Conservation (phyloP, 2,888 invertebrate genomes). For the Rhabditophanes sp. region DNA sequence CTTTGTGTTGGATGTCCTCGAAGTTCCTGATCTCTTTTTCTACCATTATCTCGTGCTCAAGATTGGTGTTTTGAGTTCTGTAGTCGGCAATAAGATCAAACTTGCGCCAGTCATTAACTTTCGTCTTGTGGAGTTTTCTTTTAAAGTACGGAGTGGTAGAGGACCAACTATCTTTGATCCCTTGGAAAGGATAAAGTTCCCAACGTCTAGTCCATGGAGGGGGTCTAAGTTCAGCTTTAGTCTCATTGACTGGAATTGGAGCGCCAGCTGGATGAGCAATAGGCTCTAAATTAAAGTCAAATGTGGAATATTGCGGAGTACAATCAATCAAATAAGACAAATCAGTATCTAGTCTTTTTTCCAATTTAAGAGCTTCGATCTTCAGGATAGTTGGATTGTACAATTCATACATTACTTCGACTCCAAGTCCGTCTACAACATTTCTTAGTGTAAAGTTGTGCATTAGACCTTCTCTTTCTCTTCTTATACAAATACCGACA, state of each 20-base stretch:
- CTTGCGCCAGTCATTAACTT: conserved; percentile 29
- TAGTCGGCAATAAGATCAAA: conserved; percentile 35
- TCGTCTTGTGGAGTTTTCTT: conserved; percentile 29
- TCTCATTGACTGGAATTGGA: conserved; percentile 60
- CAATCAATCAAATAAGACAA: conserved; percentile 67
- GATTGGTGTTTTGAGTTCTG: conserved; percentile 19
- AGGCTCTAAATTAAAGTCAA: conserved; percentile 75
- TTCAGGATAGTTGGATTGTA: conserved; percentile 80
- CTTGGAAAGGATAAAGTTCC: conserved; percentile 45
- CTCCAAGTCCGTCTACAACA: conserved; percentile 70
- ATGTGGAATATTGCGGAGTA: conserved; percentile 72
- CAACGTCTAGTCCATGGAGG: conserved; percentile 80
- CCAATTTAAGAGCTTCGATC: conserved; percentile 74
- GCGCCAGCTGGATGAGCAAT: conserved; percentile 61
- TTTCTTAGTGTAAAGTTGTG: conserved; percentile 76
- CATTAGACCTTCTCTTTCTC: conserved; percentile 64
- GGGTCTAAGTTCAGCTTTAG: conserved; percentile 49
- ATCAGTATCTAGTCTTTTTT: conserved; percentile 76
- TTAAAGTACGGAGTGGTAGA: conserved; percentile 33
- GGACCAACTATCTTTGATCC: conserved; percentile 37
- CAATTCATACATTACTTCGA: conserved; percentile 64
- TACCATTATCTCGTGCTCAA: conserved; percentile 26
- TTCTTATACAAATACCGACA: conserved; percentile 81
- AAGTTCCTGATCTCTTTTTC: conserved; percentile 17
- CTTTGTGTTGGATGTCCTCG: conserved; percentile 25